Conservation (phyloP, 2,113 vertebrate species). For the Pionites leucogaster region DNA sequence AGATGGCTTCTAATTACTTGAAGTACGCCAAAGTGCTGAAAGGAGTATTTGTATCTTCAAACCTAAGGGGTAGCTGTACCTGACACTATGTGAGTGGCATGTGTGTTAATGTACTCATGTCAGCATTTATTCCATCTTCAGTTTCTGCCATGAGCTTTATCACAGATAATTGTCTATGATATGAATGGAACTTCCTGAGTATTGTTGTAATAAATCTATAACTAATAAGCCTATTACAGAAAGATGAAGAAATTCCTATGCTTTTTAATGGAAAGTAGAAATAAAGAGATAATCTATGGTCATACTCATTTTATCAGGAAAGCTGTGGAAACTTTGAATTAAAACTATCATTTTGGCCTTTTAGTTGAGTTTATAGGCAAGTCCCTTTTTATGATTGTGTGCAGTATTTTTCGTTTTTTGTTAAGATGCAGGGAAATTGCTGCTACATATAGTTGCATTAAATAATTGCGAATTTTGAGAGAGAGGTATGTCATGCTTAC, state of each 20-base stretch:
- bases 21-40: conserved; percentile 64
- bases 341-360: conserved; percentile 66
- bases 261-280: conserved; percentile 6
- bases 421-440: conserved; percentile 51
- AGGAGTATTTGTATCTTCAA: conserved; percentile 56
- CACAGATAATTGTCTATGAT: conserved; percentile 60
- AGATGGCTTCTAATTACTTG: conserved; percentile 71
- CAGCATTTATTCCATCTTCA: conserved; percentile 58
- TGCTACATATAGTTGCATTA: conserved; percentile 55
- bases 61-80: conserved; percentile 62
- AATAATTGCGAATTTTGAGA: conserved; percentile 72
- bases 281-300: conserved; percentile 20
- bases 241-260: background rate
- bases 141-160: conserved; percentile 58
- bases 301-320: conserved; percentile 7
- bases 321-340: conserved; percentile 34
- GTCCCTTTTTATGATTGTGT: conserved; percentile 26
- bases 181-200: conserved; percentile 37
- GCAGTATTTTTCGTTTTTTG: background rate
- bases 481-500: conserved; percentile 46
- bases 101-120: conserved; percentile 52
- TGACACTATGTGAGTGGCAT: conserved; percentile 57
- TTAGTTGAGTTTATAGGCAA: conserved; percentile 69
- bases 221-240: conserved; percentile 46
- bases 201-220: conserved; percentile 52